Evolutionary conservation across 2,113 vertebrate genomes (phyloP).

Genomic region (Brachyistius frenatus): DNA sequence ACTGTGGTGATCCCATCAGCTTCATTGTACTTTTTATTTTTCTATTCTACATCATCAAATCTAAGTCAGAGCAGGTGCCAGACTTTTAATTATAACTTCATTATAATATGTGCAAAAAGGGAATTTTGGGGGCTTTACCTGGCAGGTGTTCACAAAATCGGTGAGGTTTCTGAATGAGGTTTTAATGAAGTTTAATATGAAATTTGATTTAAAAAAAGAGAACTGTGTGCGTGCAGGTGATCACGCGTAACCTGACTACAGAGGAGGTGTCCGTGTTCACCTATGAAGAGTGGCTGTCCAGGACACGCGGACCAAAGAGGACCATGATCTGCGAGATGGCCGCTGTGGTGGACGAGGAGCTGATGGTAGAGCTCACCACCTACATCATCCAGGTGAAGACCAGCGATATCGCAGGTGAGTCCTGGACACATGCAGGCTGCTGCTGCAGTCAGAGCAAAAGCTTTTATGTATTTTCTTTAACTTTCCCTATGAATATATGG

Average conservation of each 20-base stretch:
- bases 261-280: conserved; percentile 91
- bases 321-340: conserved; percentile 91
- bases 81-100: too few relatives aligned
- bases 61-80: too few relatives aligned
- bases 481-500: too few relatives aligned
- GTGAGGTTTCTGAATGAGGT: not conserved
- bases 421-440: not conserved
- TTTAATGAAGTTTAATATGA: not conserved
- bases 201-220: not conserved
- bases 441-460: too few relatives aligned
- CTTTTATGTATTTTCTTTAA: too few relatives aligned
- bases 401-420: conserved; percentile 89
- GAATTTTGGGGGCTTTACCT: too few relatives aligned
- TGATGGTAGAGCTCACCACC: conserved; percentile 93
- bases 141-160: too few relatives aligned
- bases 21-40: too few relatives aligned
- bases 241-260: conserved; percentile 87
- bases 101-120: too few relatives aligned
- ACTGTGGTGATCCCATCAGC: not conserved
- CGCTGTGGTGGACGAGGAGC: conserved; percentile 88
- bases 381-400: conserved; percentile 93
- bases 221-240: conserved; percentile 82
- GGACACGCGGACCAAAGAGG: conserved; percentile 85
- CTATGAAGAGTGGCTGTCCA: conserved; percentile 94
- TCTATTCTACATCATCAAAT: too few relatives aligned